phyloP scores from a whole-genome alignment of 1,140 invertebrate genomes.

The Drosophila ananassae region DNA sequence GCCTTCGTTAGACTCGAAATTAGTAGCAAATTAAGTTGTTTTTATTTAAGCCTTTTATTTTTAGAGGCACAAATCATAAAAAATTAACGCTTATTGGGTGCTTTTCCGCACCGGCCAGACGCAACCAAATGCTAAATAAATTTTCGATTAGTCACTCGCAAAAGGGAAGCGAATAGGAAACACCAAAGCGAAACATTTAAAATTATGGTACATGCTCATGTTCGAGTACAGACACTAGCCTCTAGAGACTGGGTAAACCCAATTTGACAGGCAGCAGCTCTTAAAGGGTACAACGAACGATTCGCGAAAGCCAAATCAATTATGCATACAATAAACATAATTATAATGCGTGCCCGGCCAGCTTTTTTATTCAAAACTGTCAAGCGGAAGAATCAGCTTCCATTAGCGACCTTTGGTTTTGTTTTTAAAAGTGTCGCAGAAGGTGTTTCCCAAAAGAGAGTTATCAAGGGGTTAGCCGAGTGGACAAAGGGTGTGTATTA shows the following conservation, averaged over 20 bases:
- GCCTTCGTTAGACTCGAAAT: slow-evolving; percentile 51
- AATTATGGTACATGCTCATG: slow-evolving; percentile 17
- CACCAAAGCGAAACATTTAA: slow-evolving; percentile 9
- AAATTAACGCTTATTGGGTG: slow-evolving; percentile 58
- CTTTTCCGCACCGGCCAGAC: slow-evolving; percentile 40
- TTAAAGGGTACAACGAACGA: slow-evolving; percentile 49
- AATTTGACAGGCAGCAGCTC: slow-evolving; percentile 24
- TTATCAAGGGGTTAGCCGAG: neutral
- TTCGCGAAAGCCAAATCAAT: slow-evolving; percentile 68
- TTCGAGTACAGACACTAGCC: slow-evolving; percentile 6
- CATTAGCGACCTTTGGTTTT: slow-evolving; percentile 16
- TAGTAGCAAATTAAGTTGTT: slow-evolving; percentile 56
- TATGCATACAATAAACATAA: slow-evolving; percentile 76
- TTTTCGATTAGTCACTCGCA: slow-evolving; percentile 43
- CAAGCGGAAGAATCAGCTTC: slow-evolving; percentile 54
- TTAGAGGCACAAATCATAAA: slow-evolving; percentile 35
- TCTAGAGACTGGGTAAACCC: slow-evolving; percentile 30
- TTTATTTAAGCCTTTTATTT: slow-evolving; percentile 40
- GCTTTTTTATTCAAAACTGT: slow-evolving; percentile 22
- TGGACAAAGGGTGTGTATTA: slow-evolving; percentile 11
- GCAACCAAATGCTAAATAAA: slow-evolving; percentile 20
- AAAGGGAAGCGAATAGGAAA: slow-evolving; percentile 18
- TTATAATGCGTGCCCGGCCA: slow-evolving; percentile 44
- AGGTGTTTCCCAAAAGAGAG: slow-evolving; percentile 28
- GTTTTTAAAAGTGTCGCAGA: slow-evolving; percentile 38